Base-by-base conservation (phyloP, 2,797 vertebrate species). In the Onychomys torridus region DNA sequence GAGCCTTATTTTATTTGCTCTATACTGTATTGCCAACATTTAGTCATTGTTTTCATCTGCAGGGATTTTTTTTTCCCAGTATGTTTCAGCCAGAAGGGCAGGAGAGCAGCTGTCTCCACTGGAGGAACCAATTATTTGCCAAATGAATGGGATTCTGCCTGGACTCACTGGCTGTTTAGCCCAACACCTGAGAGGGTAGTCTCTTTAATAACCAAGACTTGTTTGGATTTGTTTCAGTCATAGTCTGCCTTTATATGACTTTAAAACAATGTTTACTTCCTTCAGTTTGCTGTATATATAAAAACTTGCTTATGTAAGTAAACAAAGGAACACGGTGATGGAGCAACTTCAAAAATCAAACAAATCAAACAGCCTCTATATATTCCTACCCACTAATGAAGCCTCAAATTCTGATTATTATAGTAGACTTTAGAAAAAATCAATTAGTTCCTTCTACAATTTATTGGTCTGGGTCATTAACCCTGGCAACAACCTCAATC, bases 101-200 rank as follows among this genome's bases (percentile, higher is more conserved):
- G 97, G 97, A 97, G 90, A 98, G 88, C 98, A 98, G 97, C 98
- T 98, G 98, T 98, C 95, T 97, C 84, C 86, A 81, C 91, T 86
- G 83, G 43, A 79, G 91, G 97, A 97, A 95, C 49, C 95, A 94
- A 95, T 94, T 94, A 90, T 97, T 97, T 98, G 96, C 96, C 97
- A 98, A 95, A 87, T 97, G 95, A 93, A 87, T 49, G 37, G 79
- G 23, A 71, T 97, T 97, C 95, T 95, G 95, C 79, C 55, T 77
- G 55, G 40, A 89, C 98, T 98, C 94, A 89, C 14, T 95, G 87
- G 19, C 79, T 63, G 79, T 73, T 90, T 61, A 32, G 9, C 9
- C 34, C 67, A 95, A 0, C 0, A 93, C 49, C 75, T 97, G 82
- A 75, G 65, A 19, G 81, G 29, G 19, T 91, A 86, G 73, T 23